A percentile compares a stretch with the other conserved stretches of the same genome.
These are phyloP conservation scores for Dryobota labecula DNA, from an alignment of 2,888 invertebrate species.

Conservation along the genomic window DNA sequence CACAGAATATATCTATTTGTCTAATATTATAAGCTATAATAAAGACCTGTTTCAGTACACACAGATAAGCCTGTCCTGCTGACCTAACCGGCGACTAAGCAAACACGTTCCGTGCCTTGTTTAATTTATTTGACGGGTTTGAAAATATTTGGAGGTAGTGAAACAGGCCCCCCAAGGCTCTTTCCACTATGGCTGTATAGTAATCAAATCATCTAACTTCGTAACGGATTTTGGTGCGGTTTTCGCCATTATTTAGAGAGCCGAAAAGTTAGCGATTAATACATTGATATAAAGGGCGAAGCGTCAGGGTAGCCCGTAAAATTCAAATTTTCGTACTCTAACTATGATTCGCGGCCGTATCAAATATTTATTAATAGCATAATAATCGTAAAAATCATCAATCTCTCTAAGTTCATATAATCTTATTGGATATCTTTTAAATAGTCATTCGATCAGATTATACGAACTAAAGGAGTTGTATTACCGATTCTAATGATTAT, in stretches of 20 bases:
- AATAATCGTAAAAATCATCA: no score
- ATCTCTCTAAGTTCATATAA: no score
- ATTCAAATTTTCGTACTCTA: no score
- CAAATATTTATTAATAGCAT: no score
- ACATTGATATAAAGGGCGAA: no score
- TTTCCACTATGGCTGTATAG: not conserved
- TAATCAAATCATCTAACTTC: not conserved
- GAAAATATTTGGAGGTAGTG: not conserved
- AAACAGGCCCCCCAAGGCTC: not conserved
- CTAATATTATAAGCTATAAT: not conserved
- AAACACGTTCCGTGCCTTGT: not conserved
- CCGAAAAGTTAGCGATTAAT: not conserved
- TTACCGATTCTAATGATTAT: no score
- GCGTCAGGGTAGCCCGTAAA: no score
- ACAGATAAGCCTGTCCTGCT: not conserved
- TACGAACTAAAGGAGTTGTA: no score
- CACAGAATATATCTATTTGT: not conserved
- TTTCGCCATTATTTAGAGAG: not conserved
- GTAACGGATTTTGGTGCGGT: not conserved
- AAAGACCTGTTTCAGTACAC: not conserved
- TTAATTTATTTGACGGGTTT: not conserved
- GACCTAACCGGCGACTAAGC: not conserved
- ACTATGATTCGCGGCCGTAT: no score
- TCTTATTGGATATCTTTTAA: no score
- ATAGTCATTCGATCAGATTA: no score